phyloP scores from a whole-genome alignment of 2,797 vertebrate genomes.

The Notolabrus celidotus region DNA sequence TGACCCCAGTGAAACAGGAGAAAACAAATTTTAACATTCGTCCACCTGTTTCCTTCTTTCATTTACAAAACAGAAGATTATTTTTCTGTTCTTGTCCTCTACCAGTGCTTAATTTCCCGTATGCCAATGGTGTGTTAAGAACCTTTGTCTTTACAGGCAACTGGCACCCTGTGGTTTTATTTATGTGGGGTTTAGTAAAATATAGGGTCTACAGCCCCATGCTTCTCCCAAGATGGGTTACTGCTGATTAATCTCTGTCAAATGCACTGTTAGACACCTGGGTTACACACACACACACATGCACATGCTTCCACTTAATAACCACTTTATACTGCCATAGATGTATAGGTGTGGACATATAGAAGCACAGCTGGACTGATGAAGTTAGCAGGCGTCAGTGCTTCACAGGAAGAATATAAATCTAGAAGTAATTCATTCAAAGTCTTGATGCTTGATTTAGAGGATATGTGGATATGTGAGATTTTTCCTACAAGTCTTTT shows the following conservation, averaged over 20 bases:
- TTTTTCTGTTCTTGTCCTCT: background rate
- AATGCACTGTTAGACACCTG: conserved; percentile 57
- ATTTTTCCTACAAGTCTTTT: too few species aligned
- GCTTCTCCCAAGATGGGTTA: conserved; percentile 55
- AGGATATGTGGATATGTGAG: too few species aligned
- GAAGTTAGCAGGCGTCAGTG: too few species aligned
- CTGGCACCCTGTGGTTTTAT: conserved; percentile 70
- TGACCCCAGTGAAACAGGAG: conserved; percentile 62
- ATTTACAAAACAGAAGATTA: background rate
- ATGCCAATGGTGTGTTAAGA: conserved; percentile 43
- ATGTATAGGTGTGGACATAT: background rate
- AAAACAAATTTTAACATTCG: conserved; percentile 11
- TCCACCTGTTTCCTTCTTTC: conserved; percentile 13
- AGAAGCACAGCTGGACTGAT: conserved; percentile 9
- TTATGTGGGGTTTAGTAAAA: conserved; percentile 73
- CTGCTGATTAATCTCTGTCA: conserved; percentile 74
- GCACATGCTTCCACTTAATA: background rate
- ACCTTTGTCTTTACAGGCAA: conserved; percentile 51
- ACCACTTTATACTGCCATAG: background rate
- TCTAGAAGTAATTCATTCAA: too few species aligned
- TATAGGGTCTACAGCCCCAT: conserved; percentile 57
- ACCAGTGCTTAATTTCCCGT: conserved; percentile 20
- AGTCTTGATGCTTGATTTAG: too few species aligned
- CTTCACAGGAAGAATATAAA: too few species aligned
- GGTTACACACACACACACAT: conserved; percentile 4